A percentile compares a stretch with the other conserved stretches of the same genome.
These are phyloP conservation scores for Eulacestoma nigropectus DNA, from an alignment of 2,113 vertebrate genomes.

Conservation along the genomic window DNA sequence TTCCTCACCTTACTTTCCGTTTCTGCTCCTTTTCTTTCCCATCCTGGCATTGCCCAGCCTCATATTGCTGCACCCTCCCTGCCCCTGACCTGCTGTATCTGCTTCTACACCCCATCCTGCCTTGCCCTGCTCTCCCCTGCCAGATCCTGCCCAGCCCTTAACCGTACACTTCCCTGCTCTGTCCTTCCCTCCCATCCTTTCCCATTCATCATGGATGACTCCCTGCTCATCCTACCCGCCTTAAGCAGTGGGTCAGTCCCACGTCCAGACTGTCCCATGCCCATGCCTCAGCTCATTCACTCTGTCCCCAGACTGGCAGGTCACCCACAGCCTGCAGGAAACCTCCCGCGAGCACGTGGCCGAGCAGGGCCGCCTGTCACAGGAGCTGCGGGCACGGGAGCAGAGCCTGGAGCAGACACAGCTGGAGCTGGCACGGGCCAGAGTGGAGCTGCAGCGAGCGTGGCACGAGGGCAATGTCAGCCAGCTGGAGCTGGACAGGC, in stretches of 20 bases:
- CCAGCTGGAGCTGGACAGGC: background rate
- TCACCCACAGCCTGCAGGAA: background rate
- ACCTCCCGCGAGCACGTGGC: accelerated
- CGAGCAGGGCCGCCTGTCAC: background rate
- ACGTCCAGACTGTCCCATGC: accelerated
- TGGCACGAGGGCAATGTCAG: background rate
- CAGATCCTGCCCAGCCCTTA: background rate
- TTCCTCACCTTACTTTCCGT: accelerated
- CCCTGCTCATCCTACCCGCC: too few relatives aligned
- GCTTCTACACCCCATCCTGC: background rate
- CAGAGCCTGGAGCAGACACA: background rate
- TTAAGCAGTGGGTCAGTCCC: background rate
- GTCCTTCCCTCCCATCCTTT: background rate
- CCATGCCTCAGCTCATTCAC: accelerated
- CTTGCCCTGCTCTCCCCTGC: background rate
- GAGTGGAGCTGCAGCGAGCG: background rate
- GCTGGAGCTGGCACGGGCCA: background rate
- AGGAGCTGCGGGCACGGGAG: background rate
- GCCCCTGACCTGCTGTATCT: background rate
- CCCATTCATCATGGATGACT: too few relatives aligned
- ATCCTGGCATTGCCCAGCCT: background rate
- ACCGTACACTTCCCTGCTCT: accelerated
- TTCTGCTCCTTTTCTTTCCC: background rate
- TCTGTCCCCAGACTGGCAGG: constrained; percentile 35
- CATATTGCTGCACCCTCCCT: accelerated